These are phyloP conservation scores for Himalopsyche japonica DNA, from an alignment of 2,888 invertebrate genomes.

Conservation along the genomic window DNA sequence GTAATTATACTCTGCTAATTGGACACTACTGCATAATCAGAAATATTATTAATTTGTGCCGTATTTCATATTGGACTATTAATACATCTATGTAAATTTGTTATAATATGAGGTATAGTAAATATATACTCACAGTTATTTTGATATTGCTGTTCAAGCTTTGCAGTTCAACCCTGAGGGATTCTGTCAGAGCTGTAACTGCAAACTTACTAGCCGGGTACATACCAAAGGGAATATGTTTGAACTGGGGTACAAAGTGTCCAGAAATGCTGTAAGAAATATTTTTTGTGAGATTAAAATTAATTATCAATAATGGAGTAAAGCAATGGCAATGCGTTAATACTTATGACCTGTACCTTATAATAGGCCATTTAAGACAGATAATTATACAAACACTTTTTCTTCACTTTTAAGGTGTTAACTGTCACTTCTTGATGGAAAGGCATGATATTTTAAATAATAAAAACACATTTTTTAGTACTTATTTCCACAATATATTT, in stretches of 20 bases:
- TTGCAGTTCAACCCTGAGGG: constrained; percentile 55
- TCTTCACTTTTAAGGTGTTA: too few relatives aligned
- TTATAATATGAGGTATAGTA: neutral
- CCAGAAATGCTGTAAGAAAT: constrained; percentile 47
- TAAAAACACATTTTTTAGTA: too few relatives aligned
- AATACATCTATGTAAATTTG: too few relatives aligned
- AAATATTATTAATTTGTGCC: neutral
- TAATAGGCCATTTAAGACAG: too few relatives aligned
- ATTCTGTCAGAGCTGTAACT: constrained; percentile 56
- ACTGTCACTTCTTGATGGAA: too few relatives aligned
- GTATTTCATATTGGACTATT: neutral
- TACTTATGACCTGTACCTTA: too few relatives aligned
- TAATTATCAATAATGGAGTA: too few relatives aligned
- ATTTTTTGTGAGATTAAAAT: neutral
- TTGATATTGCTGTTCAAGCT: constrained; percentile 47
- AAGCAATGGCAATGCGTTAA: too few relatives aligned
- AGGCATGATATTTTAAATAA: too few relatives aligned
- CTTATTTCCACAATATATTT: too few relatives aligned
- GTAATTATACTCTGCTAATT: neutral
- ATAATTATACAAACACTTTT: too few relatives aligned
- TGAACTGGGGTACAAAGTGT: constrained; percentile 49
- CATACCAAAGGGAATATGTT: constrained; percentile 48
- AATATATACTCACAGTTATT: constrained; percentile 46
- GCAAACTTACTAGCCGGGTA: constrained; percentile 62
- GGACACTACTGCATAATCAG: neutral